Conservation (phyloP, 2,113 vertebrate genomes). For the Hypomesus transpacificus region DNA sequence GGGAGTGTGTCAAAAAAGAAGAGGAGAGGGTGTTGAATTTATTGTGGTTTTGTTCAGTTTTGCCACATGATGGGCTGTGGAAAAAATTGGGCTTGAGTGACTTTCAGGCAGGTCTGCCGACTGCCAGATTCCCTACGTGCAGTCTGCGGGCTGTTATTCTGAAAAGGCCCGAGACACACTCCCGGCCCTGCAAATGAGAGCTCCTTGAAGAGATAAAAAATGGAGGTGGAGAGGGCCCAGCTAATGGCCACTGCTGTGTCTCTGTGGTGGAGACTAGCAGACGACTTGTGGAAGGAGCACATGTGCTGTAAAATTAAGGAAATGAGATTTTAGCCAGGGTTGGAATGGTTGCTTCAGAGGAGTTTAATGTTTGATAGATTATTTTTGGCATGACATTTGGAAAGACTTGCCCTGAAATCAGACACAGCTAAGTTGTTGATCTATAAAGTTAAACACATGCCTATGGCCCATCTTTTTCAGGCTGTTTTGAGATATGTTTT, state of each 20-base stretch:
- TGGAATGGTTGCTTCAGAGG: conserved; percentile 23
- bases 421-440: conserved; percentile 28
- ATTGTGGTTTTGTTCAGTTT: conserved; percentile 35
- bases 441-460: conserved; percentile 37
- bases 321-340: conserved; percentile 21
- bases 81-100: conserved; percentile 26
- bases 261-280: conserved; percentile 19
- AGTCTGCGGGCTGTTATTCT: conserved; percentile 32
- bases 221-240: conserved; percentile 15
- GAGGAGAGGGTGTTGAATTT: conserved; percentile 16
- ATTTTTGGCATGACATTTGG: conserved; percentile 40
- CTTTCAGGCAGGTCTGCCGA: conserved; percentile 9
- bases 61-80: conserved; percentile 24
- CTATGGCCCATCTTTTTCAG: conserved; percentile 18
- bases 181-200: conserved; percentile 19
- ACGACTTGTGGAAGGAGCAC: conserved; percentile 12
- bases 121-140: conserved; percentile 36
- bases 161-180: background rate
- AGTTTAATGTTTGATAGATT: conserved; percentile 47
- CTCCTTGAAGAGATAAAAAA: conserved; percentile 25
- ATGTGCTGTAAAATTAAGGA: conserved; percentile 38
- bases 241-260: conserved; percentile 22
- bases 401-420: conserved; percentile 42
- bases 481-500: conserved; percentile 15
- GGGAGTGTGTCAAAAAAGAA: conserved; percentile 3